Percentiles rank a stretch among this genome's conserved stretches.
phyloP scores from a whole-genome alignment of 2,888 invertebrate species.

The Rhopalosiphum nymphaeae region DNA sequence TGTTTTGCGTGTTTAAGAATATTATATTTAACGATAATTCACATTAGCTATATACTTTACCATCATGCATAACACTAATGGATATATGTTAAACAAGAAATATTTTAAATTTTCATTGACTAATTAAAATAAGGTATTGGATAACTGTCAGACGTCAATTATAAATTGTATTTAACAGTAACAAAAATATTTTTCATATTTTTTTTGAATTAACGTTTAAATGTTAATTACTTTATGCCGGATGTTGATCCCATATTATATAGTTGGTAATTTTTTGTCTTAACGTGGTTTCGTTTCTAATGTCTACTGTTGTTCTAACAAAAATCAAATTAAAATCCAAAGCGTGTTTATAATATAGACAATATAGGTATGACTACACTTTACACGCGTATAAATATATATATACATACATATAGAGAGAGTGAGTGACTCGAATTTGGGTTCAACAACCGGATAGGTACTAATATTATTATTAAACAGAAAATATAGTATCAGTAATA shows the following conservation, averaged over 20 bases:
- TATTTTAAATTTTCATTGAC: neutral
- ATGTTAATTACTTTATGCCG: neutral
- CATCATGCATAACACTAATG: neutral
- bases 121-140: neutral
- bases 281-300: neutral
- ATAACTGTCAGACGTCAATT: neutral
- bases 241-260: neutral
- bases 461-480: neutral
- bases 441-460: neutral
- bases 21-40: neutral
- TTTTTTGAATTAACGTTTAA: neutral
- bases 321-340: neutral
- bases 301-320: neutral
- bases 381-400: neutral
- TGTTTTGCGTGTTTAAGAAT: neutral
- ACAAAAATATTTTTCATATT: neutral
- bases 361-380: neutral
- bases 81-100: neutral
- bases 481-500: conserved; percentile 5
- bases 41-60: neutral
- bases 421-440: neutral
- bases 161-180: neutral
- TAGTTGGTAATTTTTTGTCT: neutral
- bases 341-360: neutral
- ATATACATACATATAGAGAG: neutral